Evolutionary conservation across 2,797 vertebrate genomes (phyloP).

Genomic region (Sebastiscus albofasciatus): DNA sequence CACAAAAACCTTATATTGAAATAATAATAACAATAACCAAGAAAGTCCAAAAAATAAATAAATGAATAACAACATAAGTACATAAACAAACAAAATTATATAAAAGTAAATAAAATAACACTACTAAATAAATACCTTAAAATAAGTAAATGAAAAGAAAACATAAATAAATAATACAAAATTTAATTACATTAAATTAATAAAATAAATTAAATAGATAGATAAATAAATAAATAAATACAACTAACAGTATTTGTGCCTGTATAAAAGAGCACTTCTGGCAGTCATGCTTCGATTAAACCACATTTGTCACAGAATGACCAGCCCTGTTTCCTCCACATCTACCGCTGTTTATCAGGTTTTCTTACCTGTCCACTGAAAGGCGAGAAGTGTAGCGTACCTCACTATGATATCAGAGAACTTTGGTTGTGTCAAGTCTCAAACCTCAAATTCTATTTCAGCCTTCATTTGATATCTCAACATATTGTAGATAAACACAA

Average conservation of each 20-base stretch:
- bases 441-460: slow-evolving; percentile 40
- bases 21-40: no score
- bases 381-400: neutral
- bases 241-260: neutral
- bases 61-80: no score
- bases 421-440: slow-evolving; percentile 3
- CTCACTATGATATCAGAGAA: neutral
- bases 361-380: slow-evolving; percentile 1
- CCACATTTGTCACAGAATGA: slow-evolving; percentile 10
- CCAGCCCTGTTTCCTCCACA: slow-evolving; percentile 5
- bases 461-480: slow-evolving; percentile 25
- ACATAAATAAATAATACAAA: no score
- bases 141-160: accelerated
- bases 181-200: no score
- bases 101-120: no score
- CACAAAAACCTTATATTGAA: no score
- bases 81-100: no score
- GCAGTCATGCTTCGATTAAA: neutral
- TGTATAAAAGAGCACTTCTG: neutral
- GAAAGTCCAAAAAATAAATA: no score
- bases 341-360: neutral
- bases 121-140: no score
- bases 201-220: no score
- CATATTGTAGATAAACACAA: slow-evolving; percentile 26
- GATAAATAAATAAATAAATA: no score